Evolutionary conservation across 2,888 invertebrate species (phyloP).

Genomic region (Stenoptilia bipunctidactyla): DNA sequence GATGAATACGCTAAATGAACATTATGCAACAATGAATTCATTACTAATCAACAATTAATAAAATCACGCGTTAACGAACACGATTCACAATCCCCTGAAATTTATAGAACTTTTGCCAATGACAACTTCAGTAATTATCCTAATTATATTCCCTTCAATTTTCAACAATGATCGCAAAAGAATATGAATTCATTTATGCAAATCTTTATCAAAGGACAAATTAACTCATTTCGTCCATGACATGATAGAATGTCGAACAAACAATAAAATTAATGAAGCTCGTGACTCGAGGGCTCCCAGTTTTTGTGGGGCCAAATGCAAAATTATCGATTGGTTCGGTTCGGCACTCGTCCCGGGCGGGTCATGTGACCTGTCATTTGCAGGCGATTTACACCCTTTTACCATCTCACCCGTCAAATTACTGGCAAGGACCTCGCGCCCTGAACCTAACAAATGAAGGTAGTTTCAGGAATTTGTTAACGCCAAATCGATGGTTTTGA

Average conservation of each 20-base stretch:
- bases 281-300: neutral
- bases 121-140: too few species aligned
- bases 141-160: too few species aligned
- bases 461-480: constrained; percentile 17
- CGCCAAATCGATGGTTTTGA: constrained; percentile 2
- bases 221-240: neutral
- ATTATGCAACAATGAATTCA: too few species aligned
- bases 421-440: constrained; percentile 30
- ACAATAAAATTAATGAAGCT: constrained; percentile 1
- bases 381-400: constrained; percentile 44
- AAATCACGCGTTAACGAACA: too few species aligned
- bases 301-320: constrained; percentile 18
- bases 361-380: constrained; percentile 52
- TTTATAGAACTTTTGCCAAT: too few species aligned
- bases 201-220: neutral
- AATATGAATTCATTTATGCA: neutral
- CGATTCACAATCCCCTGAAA: too few species aligned
- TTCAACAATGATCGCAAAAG: neutral
- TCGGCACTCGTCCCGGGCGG: constrained; percentile 13
- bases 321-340: constrained; percentile 23
- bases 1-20: too few species aligned
- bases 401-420: constrained; percentile 47
- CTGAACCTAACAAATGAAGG: constrained; percentile 26
- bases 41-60: too few species aligned
- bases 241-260: constrained; percentile 1